A percentile compares a stretch with the other conserved stretches of the same genome.
Conservation (phyloP, 2,797 vertebrate species). For the Nyctibius grandis region DNA sequence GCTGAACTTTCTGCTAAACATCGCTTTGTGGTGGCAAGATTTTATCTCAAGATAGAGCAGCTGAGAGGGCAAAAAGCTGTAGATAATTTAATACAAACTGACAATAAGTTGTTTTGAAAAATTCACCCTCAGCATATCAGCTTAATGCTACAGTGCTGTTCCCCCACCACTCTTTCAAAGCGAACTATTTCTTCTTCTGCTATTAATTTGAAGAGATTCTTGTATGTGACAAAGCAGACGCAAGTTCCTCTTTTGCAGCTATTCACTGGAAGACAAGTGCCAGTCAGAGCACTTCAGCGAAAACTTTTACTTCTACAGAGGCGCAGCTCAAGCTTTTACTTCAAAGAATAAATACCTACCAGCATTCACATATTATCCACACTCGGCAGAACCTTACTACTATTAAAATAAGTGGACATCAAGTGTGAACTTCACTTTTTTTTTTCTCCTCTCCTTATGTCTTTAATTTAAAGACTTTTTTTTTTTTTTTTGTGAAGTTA, state of each 20-base stretch:
- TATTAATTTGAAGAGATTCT: background rate
- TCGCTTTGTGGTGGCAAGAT: background rate
- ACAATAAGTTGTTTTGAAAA: background rate
- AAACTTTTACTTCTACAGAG: background rate
- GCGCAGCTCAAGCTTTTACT: background rate
- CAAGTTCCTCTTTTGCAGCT: background rate
- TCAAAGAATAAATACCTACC: background rate
- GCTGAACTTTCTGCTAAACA: background rate
- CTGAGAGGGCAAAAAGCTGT: background rate
- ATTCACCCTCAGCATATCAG: background rate
- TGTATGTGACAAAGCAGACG: rapidly evolving
- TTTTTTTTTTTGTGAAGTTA: background rate
- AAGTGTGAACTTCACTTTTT: background rate
- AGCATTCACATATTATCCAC: background rate
- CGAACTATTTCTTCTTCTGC: background rate
- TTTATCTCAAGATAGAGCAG: background rate
- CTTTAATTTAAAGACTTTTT: background rate
- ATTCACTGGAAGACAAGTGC: background rate
- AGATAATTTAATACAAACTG: background rate
- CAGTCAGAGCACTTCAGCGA: background rate
- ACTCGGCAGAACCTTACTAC: background rate
- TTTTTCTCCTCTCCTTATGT: rapidly evolving
- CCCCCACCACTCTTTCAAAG: background rate
- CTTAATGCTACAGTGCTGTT: background rate
- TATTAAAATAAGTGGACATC: background rate